These are phyloP conservation scores for Zophobas morio DNA, from an alignment of 1,140 invertebrate genomes.

Conservation along the genomic window DNA sequence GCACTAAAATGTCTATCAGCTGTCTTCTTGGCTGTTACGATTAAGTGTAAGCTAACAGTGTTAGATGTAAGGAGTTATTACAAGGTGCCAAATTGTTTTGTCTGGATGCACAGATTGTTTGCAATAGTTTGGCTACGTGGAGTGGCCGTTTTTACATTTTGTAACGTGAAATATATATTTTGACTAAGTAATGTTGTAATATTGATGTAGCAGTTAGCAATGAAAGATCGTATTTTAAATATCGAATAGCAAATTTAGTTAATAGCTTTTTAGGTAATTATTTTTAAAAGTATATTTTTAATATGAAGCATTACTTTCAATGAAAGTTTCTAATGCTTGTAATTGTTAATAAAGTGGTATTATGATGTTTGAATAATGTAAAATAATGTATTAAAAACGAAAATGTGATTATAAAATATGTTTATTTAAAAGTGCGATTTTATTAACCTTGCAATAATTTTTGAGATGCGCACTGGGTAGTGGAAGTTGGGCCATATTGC, in stretches of 20 bases:
- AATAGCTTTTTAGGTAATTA: slow-evolving; percentile 42
- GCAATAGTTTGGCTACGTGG: no score
- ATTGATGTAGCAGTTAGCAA: slow-evolving; percentile 26
- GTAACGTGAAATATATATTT: slow-evolving; percentile 31
- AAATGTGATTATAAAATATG: slow-evolving; percentile 42
- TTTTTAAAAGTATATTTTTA: slow-evolving; percentile 43
- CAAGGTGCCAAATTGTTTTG: slow-evolving; percentile 26
- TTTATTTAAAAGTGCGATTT: slow-evolving; percentile 13
- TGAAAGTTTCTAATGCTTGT: slow-evolving; percentile 32
- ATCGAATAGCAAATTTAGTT: slow-evolving; percentile 42
- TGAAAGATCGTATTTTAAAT: slow-evolving; percentile 35
- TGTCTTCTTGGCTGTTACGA: slow-evolving; percentile 30
- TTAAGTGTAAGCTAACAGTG: neutral
- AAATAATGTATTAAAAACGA: slow-evolving; percentile 22
- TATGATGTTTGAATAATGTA: slow-evolving; percentile 42
- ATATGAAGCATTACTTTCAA: slow-evolving; percentile 38
- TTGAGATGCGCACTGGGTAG: neutral
- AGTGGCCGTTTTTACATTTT: slow-evolving; percentile 17
- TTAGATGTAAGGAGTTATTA: slow-evolving; percentile 17
- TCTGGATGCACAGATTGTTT: no score
- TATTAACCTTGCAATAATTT: neutral
- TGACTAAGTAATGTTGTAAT: slow-evolving; percentile 37
- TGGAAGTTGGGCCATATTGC: no score
- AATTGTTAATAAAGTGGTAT: slow-evolving; percentile 29
- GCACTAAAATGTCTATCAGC: slow-evolving; percentile 17